Evolutionary conservation across 2,797 vertebrate species (phyloP).

Genomic region (Anas flavirostris): DNA sequence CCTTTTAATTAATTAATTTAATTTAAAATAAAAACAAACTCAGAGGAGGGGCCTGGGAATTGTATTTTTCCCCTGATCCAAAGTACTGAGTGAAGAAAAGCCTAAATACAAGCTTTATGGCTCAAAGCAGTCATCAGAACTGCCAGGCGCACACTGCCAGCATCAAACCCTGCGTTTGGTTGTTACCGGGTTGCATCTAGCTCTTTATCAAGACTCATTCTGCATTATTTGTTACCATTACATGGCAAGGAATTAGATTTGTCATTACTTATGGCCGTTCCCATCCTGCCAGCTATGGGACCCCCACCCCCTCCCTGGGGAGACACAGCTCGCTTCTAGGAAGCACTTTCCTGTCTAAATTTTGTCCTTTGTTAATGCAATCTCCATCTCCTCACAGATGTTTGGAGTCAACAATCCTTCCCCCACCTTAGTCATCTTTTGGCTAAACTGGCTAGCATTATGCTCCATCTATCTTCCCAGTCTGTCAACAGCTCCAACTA

Average conservation of each 20-base stretch:
- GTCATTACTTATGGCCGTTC: neutral
- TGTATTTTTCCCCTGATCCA: neutral
- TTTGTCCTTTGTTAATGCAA: conserved; percentile 26
- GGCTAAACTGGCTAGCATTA: conserved; percentile 32
- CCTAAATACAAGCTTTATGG: neutral
- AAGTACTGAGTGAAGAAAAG: neutral
- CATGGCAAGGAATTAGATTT: neutral
- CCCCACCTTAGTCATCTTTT: conserved; percentile 55
- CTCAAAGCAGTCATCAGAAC: neutral
- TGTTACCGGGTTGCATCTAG: neutral
- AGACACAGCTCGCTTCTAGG: conserved; percentile 46
- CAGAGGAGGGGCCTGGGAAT: neutral
- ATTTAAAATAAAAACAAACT: neutral
- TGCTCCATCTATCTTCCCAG: neutral
- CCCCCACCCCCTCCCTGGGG: conserved; percentile 52
- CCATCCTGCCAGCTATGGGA: conserved; percentile 26
- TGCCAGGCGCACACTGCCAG: neutral
- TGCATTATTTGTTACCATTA: conserved; percentile 33
- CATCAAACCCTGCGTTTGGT: neutral
- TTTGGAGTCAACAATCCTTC: conserved; percentile 27
- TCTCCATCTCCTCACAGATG: conserved; percentile 50
- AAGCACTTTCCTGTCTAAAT: conserved; percentile 47
- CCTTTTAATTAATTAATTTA: neutral
- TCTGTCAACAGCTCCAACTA: conserved; percentile 20
- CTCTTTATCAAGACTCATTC: conserved; percentile 14